These are phyloP conservation scores for Troides oblongomaculatus DNA, from an alignment of 2,888 invertebrate genomes.

Conservation along the genomic window DNA sequence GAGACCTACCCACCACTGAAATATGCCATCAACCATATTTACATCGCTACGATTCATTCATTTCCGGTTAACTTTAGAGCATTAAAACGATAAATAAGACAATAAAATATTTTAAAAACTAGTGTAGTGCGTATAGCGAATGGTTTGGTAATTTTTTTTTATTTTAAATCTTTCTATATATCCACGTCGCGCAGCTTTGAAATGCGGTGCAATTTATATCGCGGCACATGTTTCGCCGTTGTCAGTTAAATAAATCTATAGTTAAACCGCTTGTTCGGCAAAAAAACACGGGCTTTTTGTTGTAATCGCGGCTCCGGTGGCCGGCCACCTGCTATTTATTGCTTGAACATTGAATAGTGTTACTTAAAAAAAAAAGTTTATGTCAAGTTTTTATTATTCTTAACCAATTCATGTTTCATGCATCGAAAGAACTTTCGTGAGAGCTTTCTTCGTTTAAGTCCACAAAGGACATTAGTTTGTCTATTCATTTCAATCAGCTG, in stretches of 20 bases:
- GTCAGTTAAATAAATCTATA: constrained; percentile 36
- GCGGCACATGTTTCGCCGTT: constrained; percentile 34
- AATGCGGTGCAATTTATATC: constrained; percentile 38
- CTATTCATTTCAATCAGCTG: too few species aligned
- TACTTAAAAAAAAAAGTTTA: constrained; percentile 9
- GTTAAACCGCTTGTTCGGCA: constrained; percentile 35
- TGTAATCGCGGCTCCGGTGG: constrained; percentile 32
- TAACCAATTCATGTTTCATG: background rate
- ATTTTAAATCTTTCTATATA: constrained; percentile 36
- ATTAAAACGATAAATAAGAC: background rate
- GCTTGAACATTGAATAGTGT: constrained; percentile 33
- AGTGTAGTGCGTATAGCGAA: constrained; percentile 10
- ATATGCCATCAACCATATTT: too few species aligned
- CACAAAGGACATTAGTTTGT: too few species aligned
- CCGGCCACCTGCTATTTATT: constrained; percentile 34
- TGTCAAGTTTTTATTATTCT: background rate
- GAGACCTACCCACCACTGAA: too few species aligned
- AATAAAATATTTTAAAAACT: background rate
- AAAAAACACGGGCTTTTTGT: constrained; percentile 32
- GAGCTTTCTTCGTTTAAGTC: too few species aligned
- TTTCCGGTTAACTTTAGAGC: background rate
- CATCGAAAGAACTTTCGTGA: background rate
- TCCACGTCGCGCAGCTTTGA: constrained; percentile 34
- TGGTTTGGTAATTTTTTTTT: constrained; percentile 27
- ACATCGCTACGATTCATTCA: background rate